Evolutionary conservation across 2,797 vertebrate species (phyloP), one percentile per base, ranked within the genome.

Genomic region (Clarias fuscus): DNA sequence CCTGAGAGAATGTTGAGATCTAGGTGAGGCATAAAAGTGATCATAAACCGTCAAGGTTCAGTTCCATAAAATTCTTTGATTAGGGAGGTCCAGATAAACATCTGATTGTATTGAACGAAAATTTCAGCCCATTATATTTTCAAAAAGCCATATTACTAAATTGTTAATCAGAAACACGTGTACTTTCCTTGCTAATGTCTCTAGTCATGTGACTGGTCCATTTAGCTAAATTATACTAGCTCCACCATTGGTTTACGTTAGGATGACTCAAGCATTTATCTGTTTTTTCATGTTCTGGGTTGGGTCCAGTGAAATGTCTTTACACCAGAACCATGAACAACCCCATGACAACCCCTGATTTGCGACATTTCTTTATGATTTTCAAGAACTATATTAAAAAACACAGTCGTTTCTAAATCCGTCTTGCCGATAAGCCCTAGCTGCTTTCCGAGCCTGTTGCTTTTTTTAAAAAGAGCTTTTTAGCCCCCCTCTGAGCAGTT

Each of bases 401-500:
- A 27, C 20, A n/a, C 10, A 48, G 61, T 72, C 71, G 65, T 84
- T 37, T 82, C 62, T 1, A 62, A 75, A 78, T 85, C 58, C 78
- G 53, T 87, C 80, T 24, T 72, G 33, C 17, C 77, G 85, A 86
- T 85, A 30, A 86, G 84, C 71, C 37, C 76, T 15, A 76, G 79
- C 73, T 84, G 65, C 77, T 86, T 86, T 89, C 64, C 56, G 72
- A 27, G 78, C 77, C 33, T 82, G 7, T 56, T 37, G 48, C 7
- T 24, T 86, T 79, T 85, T 68, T 68, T 67, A 13, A 84, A 43
- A 59, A 67, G 61, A 77, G 81, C 58, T 84, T 88, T 84, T 79
- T 76, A 86, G 82, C 82, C 67, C 37, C 77, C 64, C 59, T 56
- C 65, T 13, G 43, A 77, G 77, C 75, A 80, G 75, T 71, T 86